Evolutionary conservation across 2,797 vertebrate species (phyloP), one percentile per base, ranked within the genome.

Genomic region (Argyrosomus regius): DNA sequence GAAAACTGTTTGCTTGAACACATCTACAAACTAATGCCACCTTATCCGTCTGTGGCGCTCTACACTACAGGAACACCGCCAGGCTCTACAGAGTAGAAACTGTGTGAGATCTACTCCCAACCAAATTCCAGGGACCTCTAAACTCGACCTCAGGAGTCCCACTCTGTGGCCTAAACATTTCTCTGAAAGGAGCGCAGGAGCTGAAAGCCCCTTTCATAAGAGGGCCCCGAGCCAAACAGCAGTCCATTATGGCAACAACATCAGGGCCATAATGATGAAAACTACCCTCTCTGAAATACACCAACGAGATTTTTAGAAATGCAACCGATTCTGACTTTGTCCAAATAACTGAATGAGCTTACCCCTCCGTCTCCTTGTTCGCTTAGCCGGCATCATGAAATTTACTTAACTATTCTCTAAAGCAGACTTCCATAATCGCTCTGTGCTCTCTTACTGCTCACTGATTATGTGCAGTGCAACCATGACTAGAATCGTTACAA

Each of bases 181-280:
- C 69, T 79, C 68, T 58, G 26, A 79, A n/a, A 81, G 78, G 48
- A 22, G 81, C 16, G 50, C 57, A 22, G 68, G 59, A 73, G 71
- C 86, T 94, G 83, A 95, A 94, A 91, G 92, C 63, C 82, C 57
- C 93, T 87, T 94, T 95, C 86, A 94, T 91, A 64, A 52, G 43
- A 70, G 24, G 87, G 79, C 69, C 78, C 58, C 8, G 12, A 63
- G 81, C 78, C 78, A 83, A 90, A 92, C 90, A 90, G 86, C 69
- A 75, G 41, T 64, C 60, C 83, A 75, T 90, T 92, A 83, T 89
- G 73, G 77, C 76, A 80, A 54, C 71, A 69, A 62, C 67, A 76
- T 87, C 50, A 66, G 69, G 73, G 43, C 65, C 72, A 16, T n/a
- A n/a, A 49, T 28, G 64, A 58, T 60, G 45, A 67, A 56, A 52